A percentile compares a stretch with the other conserved stretches of the same genome.
phyloP scores from a whole-genome alignment of 92 coral and sea anemone species.

The Parazoanthus darwini region DNA sequence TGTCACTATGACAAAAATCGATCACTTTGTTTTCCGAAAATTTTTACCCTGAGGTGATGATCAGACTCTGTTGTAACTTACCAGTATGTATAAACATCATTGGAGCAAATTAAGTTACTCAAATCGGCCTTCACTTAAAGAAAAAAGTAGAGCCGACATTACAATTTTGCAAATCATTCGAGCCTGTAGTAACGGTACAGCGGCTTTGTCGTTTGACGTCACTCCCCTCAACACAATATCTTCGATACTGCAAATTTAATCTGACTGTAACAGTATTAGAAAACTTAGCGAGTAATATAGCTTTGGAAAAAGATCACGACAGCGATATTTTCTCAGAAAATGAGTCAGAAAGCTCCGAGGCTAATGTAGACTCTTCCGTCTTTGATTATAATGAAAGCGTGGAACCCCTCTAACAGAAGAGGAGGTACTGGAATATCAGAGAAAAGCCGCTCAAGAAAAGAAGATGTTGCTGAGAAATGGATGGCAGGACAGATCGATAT shows the following conservation, averaged over 20 bases:
- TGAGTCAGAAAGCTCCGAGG: not conserved
- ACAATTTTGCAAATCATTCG: not conserved
- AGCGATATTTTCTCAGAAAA: constrained; percentile 7
- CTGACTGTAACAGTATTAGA: no score
- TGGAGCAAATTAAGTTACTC: not conserved
- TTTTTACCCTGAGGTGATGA: not conserved
- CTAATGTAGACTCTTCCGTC: no score
- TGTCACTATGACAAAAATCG: not conserved
- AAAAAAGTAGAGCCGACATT: constrained; percentile 3
- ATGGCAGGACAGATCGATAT: constrained; percentile 4
- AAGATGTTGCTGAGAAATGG: not conserved
- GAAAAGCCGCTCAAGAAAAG: constrained; percentile 2
- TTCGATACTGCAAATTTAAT: no score
- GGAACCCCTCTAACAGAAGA: constrained; percentile 23
- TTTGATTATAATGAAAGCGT: constrained; percentile 18
- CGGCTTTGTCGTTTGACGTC: no score
- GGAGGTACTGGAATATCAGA: constrained; percentile 11
- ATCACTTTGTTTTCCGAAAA: not conserved
- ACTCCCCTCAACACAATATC: not conserved
- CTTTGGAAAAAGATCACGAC: not conserved
- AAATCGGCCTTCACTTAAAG: not conserved
- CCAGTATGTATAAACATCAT: not conserved
- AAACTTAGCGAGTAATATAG: not conserved
- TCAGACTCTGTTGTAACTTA: not conserved
- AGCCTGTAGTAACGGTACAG: no score